These are phyloP conservation scores for Nowickia ferox DNA, from an alignment of 2,888 invertebrate genomes.

Conservation along the genomic window DNA sequence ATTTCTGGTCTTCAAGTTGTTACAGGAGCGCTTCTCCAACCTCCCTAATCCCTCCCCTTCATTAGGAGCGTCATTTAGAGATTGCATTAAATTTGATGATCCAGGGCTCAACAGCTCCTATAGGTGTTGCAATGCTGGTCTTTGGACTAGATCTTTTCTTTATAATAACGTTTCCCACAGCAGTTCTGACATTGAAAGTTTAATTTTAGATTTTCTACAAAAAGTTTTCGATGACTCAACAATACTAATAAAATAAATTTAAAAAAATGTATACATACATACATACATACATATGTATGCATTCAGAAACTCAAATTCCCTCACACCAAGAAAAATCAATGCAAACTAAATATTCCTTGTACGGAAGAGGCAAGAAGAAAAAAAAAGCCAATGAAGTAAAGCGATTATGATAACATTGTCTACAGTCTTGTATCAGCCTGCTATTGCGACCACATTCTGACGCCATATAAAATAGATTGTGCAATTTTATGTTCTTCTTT, in stretches of 20 bases:
- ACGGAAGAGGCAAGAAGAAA: not conserved
- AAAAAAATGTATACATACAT: too few species aligned
- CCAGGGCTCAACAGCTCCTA: too few species aligned
- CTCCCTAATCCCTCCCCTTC: too few species aligned
- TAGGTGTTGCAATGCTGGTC: too few species aligned
- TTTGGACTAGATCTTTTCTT: too few species aligned
- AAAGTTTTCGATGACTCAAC: not conserved
- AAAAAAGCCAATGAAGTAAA: slow-evolving; percentile 1
- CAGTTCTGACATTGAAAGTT: slow-evolving; percentile 14
- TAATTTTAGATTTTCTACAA: not conserved
- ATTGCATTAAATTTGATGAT: too few species aligned
- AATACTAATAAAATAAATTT: slow-evolving; percentile 3
- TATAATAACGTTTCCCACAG: too few species aligned
- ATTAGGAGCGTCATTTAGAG: too few species aligned
- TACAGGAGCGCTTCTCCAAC: too few species aligned
- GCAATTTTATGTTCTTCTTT: slow-evolving; percentile 40
- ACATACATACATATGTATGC: too few species aligned
- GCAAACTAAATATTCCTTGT: slow-evolving; percentile 4
- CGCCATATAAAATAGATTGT: slow-evolving; percentile 61
- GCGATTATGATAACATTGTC: slow-evolving; percentile 25
- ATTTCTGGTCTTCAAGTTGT: too few species aligned
- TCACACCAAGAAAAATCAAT: not conserved
- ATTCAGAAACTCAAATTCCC: slow-evolving; percentile 11
- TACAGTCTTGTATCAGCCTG: not conserved
- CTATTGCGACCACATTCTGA: slow-evolving; percentile 53